Percentiles rank a stretch among this genome's conserved stretches.
Conservation (phyloP, 2,797 vertebrate species). For the Syngnathus acus region DNA sequence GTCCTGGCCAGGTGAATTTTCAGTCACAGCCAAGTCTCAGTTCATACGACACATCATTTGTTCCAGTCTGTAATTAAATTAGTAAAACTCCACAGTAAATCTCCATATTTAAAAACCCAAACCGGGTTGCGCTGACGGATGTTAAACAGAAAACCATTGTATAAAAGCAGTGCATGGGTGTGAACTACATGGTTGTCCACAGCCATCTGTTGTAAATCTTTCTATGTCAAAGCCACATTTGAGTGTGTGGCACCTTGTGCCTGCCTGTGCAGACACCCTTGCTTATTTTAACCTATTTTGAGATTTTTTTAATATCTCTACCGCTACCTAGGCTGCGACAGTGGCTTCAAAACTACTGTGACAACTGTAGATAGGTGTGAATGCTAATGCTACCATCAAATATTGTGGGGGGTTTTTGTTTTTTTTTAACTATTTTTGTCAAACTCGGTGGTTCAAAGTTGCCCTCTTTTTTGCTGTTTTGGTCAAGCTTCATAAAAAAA, state of each 20-base stretch:
- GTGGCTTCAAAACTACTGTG: conserved; percentile 15
- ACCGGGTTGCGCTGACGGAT: conserved; percentile 20
- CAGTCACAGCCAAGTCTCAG: conserved; percentile 57
- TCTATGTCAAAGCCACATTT: conserved; percentile 20
- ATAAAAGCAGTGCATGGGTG: conserved; percentile 15
- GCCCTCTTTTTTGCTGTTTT: too few species aligned
- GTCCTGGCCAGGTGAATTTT: conserved; percentile 21
- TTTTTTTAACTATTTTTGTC: too few species aligned
- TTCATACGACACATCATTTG: conserved; percentile 58
- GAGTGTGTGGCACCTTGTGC: conserved; percentile 8
- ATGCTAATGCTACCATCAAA: too few species aligned
- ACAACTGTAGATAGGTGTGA: too few species aligned
- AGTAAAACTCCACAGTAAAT: conserved; percentile 62
- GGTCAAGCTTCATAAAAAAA: too few species aligned
- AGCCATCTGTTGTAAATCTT: conserved; percentile 5
- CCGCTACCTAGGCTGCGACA: conserved; percentile 24
- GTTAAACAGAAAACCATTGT: conserved; percentile 29
- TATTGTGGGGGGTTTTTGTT: too few species aligned
- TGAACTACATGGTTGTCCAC: conserved; percentile 2
- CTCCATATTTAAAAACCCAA: conserved; percentile 43
- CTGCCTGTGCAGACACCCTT: conserved; percentile 25
- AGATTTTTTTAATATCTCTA: conserved; percentile 31
- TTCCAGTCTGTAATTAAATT: conserved; percentile 65
- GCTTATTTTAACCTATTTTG: conserved; percentile 24
- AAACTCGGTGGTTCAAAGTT: too few species aligned